Conservation (phyloP, 2,113 vertebrate genomes). For the Leptodactylus fuscus region DNA sequence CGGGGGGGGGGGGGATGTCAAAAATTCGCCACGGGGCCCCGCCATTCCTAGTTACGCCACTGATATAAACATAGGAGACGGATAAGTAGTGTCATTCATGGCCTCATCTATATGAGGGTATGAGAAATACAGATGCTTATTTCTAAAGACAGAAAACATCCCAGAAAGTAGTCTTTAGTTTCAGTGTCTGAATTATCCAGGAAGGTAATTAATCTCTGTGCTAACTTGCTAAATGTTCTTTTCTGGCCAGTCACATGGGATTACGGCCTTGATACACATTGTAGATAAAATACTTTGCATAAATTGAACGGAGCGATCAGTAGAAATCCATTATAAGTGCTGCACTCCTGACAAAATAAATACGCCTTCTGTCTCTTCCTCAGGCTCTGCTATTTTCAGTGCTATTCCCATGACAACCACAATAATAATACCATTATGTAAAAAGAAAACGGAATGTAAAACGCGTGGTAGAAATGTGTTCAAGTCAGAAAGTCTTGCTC, state of each 20-base stretch:
- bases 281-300: not conserved
- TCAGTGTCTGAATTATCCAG: too few species aligned
- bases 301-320: slow-evolving; percentile 9
- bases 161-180: not conserved
- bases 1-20: too few species aligned
- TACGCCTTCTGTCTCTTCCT: slow-evolving; percentile 27
- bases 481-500: not conserved
- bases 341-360: slow-evolving; percentile 16
- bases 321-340: not conserved
- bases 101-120: too few species aligned
- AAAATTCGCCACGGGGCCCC: too few species aligned
- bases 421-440: slow-evolving; percentile 16
- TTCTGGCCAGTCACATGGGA: not conserved
- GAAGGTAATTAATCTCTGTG: not conserved
- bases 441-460: slow-evolving; percentile 35
- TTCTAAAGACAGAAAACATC: not conserved
- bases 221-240: not conserved
- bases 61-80: too few species aligned
- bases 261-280: not conserved
- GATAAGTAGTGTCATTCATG: too few species aligned
- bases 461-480: not conserved
- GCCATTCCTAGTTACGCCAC: too few species aligned
- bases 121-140: not conserved
- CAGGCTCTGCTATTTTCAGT: slow-evolving; percentile 40
- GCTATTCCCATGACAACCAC: slow-evolving; percentile 31